These are phyloP conservation scores for Stegodyphus mimosarum DNA, from an alignment of 1,140 invertebrate species.

Conservation along the genomic window DNA sequence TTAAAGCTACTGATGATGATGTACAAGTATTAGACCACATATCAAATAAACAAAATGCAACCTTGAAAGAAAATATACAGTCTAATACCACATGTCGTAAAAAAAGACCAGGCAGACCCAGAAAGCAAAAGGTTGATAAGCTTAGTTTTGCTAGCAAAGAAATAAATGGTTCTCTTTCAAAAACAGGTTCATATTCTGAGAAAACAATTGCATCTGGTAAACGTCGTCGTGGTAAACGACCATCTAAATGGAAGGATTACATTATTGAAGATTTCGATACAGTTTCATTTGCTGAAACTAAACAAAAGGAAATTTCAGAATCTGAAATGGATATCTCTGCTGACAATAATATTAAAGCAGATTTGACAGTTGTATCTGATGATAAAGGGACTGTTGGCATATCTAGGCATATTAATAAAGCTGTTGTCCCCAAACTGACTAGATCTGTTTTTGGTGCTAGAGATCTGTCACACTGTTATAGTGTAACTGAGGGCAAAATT, in stretches of 20 bases:
- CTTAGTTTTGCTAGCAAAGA: conserved; percentile 35
- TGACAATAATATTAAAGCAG: conserved; percentile 43
- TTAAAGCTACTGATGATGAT: neutral
- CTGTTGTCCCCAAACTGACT: neutral
- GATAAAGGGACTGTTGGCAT: conserved; percentile 48
- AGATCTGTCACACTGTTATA: neutral
- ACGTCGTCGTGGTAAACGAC: conserved; percentile 30
- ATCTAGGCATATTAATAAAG: conserved; percentile 4
- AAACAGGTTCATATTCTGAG: neutral
- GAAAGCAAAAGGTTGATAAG: conserved; percentile 28
- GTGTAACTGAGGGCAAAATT: conserved; percentile 1
- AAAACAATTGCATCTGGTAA: conserved; percentile 8
- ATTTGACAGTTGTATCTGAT: conserved; percentile 40
- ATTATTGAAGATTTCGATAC: conserved; percentile 57
- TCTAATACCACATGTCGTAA: neutral
- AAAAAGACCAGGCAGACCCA: conserved; percentile 47
- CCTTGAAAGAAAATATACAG: conserved; percentile 24
- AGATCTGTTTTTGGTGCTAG: conserved; percentile 30
- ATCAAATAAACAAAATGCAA: conserved; percentile 6
- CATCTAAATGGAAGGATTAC: conserved; percentile 58
- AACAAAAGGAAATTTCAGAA: conserved; percentile 51
- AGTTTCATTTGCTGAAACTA: conserved; percentile 34
- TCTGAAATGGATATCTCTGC: conserved; percentile 45
- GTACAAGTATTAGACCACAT: neutral
- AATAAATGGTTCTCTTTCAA: conserved; percentile 25